Evolutionary conservation across 2,797 vertebrate species (phyloP), one percentile per base, ranked within the genome.

Genomic region (Adelosebastes latens): DNA sequence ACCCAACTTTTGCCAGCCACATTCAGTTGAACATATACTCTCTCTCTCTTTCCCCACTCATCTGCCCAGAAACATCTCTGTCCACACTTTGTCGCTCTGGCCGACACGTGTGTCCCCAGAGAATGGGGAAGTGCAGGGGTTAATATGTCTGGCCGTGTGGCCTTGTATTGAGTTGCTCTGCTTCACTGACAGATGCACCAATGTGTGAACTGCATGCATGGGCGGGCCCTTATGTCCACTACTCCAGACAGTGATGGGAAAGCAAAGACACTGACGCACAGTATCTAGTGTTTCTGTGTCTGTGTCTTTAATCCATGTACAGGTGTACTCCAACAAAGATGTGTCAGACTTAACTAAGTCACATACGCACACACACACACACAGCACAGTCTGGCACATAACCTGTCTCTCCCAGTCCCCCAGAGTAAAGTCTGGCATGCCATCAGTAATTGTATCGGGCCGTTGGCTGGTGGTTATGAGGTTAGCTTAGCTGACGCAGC

Each of bases 161-260:
- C 79, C 79, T 63, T 3, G 74, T 85, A 82, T 87, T 81, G 36
- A 53, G 72, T 84, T 85, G 72, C 85, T 77, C 32, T 70, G 34
- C 75, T 82, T 83, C 82, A 39, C 79, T 70, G 86, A 87, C 91
- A 87, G 73, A 77, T 72, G 70, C 67, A 78, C 69, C 83, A 70
- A 80, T 71, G 69, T 87, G 71, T 78, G 53, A 76, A 59, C 39
- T 25, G 53, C 13, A 53, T 63, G 25, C 3, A 8, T 6, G 52
- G 16, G 34, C 56, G 58, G 24, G 27, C 32, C 9, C n/a, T 4
- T 64, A 36, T 70, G 29, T 60, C 36, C 49, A 52, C 20, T 18
- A 46, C 42, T 58, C 56, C 53, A 27, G 24, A 25, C 25, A 67
- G 24, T 12, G 0, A 61, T 27, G 70, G 72, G 10, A 63, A 61